Conservation (phyloP, 1,140 invertebrate genomes). For the Pomacea maculata region DNA sequence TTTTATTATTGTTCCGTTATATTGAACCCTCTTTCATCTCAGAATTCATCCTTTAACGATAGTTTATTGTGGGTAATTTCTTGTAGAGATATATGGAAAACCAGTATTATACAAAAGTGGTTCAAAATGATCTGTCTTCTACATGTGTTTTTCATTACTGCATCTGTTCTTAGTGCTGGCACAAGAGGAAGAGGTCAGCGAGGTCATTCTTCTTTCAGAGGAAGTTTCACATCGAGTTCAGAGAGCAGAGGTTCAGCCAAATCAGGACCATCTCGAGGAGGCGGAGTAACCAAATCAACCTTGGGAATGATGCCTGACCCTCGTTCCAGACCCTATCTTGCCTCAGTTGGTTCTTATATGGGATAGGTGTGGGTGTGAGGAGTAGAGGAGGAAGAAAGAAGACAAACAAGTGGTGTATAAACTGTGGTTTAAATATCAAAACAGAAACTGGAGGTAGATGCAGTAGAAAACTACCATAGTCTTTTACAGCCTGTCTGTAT, state of each 20-base stretch:
- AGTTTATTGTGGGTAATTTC: too few species aligned
- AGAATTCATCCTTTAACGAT: too few species aligned
- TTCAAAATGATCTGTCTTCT: too few species aligned
- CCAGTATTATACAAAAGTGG: too few species aligned
- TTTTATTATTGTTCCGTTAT: too few species aligned
- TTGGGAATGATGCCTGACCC: constrained; percentile 34
- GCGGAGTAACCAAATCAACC: constrained; percentile 17
- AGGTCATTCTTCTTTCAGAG: background rate
- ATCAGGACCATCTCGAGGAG: background rate
- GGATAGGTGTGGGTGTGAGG: constrained; percentile 4
- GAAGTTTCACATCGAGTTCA: background rate
- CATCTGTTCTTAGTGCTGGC: too few species aligned
- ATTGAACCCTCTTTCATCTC: too few species aligned
- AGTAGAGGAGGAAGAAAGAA: background rate
- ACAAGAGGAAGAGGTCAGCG: too few species aligned
- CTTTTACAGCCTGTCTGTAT: too few species aligned
- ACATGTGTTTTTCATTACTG: too few species aligned
- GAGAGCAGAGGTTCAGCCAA: background rate
- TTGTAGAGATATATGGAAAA: too few species aligned
- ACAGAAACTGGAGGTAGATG: background rate
- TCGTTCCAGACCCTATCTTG: constrained; percentile 24
- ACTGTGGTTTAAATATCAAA: background rate
- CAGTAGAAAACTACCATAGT: background rate
- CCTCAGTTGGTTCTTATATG: constrained; percentile 21
- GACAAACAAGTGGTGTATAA: background rate